Percentiles rank a stretch among this genome's conserved stretches.
These are phyloP conservation scores for Leptosomus discolor DNA, from an alignment of 2,113 vertebrate genomes.

Conservation along the genomic window DNA sequence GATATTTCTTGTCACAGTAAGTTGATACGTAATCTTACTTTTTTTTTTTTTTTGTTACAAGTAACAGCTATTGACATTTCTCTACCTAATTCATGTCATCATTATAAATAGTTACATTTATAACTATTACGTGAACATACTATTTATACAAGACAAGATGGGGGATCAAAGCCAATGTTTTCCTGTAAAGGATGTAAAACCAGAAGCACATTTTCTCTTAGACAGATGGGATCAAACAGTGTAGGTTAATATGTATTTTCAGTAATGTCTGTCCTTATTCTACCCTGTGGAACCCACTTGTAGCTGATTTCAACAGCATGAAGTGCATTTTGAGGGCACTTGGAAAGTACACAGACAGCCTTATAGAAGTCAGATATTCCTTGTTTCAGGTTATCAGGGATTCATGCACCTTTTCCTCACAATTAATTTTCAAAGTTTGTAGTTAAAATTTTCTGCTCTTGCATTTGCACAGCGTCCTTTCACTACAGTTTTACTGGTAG, in stretches of 20 bases:
- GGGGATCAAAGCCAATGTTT: conserved; percentile 12
- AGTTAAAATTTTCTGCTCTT: not conserved
- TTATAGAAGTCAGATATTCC: not conserved
- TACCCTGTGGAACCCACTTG: not conserved
- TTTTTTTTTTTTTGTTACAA: not conserved
- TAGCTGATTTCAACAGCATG: not conserved
- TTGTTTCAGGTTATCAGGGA: not conserved
- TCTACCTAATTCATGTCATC: not conserved
- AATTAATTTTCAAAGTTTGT: not conserved
- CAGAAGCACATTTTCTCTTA: not conserved
- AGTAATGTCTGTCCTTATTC: conserved; percentile 7
- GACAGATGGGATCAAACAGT: conserved; percentile 31
- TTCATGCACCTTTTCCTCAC: not conserved
- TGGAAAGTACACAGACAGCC: not conserved
- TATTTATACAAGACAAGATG: conserved; percentile 13
- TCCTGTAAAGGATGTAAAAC: not conserved
- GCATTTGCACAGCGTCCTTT: not conserved
- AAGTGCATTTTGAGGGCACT: not conserved
- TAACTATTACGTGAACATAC: not conserved
- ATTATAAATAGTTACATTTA: conserved; percentile 28
- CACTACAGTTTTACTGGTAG: not conserved
- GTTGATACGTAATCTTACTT: not conserved
- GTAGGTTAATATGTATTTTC: conserved; percentile 41
- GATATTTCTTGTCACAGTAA: conserved; percentile 5
- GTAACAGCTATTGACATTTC: conserved; percentile 22